Evolutionary conservation across 2,113 vertebrate species (phyloP).

Genomic region (Pagrus major): DNA sequence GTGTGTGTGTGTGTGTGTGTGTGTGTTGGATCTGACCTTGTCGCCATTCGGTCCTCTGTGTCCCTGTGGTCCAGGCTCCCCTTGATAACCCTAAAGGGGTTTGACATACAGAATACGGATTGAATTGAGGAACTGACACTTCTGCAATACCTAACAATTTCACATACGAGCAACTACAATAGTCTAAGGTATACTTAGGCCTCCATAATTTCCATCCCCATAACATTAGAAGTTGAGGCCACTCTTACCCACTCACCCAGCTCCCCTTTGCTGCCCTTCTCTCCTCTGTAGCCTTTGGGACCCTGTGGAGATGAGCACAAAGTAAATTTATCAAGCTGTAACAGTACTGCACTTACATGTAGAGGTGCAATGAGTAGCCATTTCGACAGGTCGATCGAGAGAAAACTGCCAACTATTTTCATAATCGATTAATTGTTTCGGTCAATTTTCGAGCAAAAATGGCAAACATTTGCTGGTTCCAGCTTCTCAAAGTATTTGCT

Average conservation of each 20-base stretch:
- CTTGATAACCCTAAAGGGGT: constrained; percentile 79
- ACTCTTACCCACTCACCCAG: constrained; percentile 87
- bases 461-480: no score
- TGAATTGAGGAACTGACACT: neutral
- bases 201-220: neutral
- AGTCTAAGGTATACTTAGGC: rapidly evolving
- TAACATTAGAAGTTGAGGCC: constrained; percentile 57
- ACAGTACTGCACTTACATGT: neutral
- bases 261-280: constrained; percentile 83
- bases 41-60: constrained; percentile 75
- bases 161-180: neutral
- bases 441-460: no score
- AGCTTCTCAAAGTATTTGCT: no score
- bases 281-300: constrained; percentile 79
- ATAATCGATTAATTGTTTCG: no score
- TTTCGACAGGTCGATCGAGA: no score
- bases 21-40: constrained; percentile 70
- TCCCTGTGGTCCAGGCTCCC: constrained; percentile 81
- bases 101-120: neutral
- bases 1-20: neutral
- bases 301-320: constrained; percentile 70
- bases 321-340: constrained; percentile 1
- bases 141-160: neutral
- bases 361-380: no score
- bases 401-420: no score